phyloP scores from a whole-genome alignment of 2,888 invertebrate genomes.

The Ptilodon capucinus region DNA sequence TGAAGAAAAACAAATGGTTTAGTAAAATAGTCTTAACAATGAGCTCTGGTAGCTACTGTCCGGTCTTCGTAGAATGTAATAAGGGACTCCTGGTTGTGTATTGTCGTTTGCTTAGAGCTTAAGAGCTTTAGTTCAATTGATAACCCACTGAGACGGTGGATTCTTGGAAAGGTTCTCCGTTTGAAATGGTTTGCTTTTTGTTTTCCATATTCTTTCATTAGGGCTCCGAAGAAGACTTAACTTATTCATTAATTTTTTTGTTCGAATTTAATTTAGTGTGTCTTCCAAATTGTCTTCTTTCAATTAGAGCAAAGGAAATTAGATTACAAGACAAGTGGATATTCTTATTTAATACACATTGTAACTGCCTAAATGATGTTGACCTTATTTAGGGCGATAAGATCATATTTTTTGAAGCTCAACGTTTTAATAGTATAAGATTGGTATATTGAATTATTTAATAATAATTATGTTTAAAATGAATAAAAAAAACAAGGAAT shows the following conservation, averaged over 20 bases:
- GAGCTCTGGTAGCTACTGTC: conserved; percentile 51
- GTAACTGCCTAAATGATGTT: too few relatives aligned
- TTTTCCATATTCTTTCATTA: conserved; percentile 5
- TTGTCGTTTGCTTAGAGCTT: conserved; percentile 59
- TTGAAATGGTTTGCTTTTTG: conserved; percentile 9
- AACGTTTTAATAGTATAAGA: too few relatives aligned
- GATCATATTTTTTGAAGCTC: too few relatives aligned
- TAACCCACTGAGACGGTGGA: conserved; percentile 55
- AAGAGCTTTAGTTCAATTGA: conserved; percentile 58
- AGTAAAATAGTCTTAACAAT: conserved; percentile 64
- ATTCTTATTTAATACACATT: too few relatives aligned
- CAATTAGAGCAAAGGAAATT: too few relatives aligned
- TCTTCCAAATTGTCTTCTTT: neutral
- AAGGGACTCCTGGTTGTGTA: conserved; percentile 59
- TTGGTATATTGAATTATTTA: too few relatives aligned
- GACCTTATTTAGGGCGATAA: too few relatives aligned
- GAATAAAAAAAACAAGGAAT: neutral
- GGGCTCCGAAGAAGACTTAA: neutral
- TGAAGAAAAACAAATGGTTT: conserved; percentile 64
- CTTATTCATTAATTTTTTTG: neutral
- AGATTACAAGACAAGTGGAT: too few relatives aligned
- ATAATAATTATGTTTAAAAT: too few relatives aligned
- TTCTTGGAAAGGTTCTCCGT: conserved; percentile 27
- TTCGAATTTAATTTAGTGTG: neutral
- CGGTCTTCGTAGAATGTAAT: conserved; percentile 66